Percentiles rank a stretch among this genome's conserved stretches.
Conservation (phyloP, 2,113 vertebrate genomes). For the Pteropus alecto region DNA sequence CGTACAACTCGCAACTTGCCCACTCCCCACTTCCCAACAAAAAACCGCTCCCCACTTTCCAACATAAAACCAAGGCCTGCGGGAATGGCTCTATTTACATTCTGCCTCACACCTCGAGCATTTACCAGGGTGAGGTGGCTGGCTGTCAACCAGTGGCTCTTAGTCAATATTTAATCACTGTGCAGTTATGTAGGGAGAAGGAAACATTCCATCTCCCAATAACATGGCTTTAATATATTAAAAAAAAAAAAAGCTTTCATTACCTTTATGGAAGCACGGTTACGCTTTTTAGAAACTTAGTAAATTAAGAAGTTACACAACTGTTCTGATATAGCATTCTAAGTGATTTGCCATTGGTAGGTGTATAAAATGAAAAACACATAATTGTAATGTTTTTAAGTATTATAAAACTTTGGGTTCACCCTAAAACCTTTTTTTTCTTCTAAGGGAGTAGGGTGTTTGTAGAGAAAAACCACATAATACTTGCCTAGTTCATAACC, state of each 20-base stretch:
- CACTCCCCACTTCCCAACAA: not conserved
- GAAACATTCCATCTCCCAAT: constrained; percentile 30
- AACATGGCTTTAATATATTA: constrained; percentile 21
- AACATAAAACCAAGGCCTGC: not conserved
- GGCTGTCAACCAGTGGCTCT: constrained; percentile 58
- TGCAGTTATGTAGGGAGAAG: constrained; percentile 35
- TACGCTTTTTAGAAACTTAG: not conserved
- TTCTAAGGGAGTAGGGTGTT: not conserved
- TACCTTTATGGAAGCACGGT: constrained; percentile 19
- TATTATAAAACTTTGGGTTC: not conserved
- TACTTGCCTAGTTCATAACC: not conserved
- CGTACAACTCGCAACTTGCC: not conserved
- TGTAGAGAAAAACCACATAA: not conserved
- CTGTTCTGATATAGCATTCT: not conserved
- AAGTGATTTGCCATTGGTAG: not conserved
- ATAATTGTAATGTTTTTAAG: not conserved
- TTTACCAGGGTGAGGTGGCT: constrained; percentile 31
- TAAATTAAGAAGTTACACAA: not conserved
- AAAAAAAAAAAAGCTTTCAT: not conserved
- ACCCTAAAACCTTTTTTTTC: not conserved
- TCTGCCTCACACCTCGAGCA: not conserved
- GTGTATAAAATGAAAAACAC: not conserved
- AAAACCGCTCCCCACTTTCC: not conserved
- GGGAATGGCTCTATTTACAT: constrained; percentile 7
- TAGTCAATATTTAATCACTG: constrained; percentile 70